These are phyloP conservation scores for Hybognathus amarus DNA, from an alignment of 2,797 vertebrate species.

Conservation along the genomic window DNA sequence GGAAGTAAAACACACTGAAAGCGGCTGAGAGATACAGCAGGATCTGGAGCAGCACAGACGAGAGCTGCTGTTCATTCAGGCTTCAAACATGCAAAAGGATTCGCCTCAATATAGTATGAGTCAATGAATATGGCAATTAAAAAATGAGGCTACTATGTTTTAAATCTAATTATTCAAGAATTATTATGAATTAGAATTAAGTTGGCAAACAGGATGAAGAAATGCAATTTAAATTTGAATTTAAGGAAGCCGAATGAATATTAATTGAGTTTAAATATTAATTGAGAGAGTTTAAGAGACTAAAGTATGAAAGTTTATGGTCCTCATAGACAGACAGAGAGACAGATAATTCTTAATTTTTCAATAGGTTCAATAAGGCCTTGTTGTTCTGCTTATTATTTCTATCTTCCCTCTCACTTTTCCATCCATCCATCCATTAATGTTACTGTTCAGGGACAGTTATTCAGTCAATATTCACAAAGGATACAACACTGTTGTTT, in stretches of 20 bases:
- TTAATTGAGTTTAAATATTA: too few species aligned
- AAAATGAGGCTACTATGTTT: neutral
- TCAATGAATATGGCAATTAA: neutral
- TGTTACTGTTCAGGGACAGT: neutral
- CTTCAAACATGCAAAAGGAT: neutral
- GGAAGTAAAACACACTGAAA: constrained; percentile 80
- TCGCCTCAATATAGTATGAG: neutral
- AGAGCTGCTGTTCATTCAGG: constrained; percentile 72
- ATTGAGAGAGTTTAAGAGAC: too few species aligned
- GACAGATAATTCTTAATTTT: neutral
- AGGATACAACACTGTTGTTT: constrained; percentile 66
- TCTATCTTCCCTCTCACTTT: neutral
- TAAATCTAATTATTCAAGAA: neutral
- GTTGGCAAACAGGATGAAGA: neutral
- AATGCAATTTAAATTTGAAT: neutral
- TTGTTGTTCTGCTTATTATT: too few species aligned
- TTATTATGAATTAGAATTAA: neutral
- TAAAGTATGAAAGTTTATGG: too few species aligned
- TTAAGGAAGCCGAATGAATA: neutral
- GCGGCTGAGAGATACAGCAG: constrained; percentile 74
- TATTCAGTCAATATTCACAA: constrained; percentile 29
- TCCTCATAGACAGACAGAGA: too few species aligned
- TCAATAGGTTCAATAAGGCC: too few species aligned
- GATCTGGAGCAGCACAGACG: constrained; percentile 81
- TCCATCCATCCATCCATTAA: neutral